Percentiles rank a stretch among this genome's conserved stretches.
Evolutionary conservation across 2,797 vertebrate species (phyloP).

Genomic region (Diplodus sargus): DNA sequence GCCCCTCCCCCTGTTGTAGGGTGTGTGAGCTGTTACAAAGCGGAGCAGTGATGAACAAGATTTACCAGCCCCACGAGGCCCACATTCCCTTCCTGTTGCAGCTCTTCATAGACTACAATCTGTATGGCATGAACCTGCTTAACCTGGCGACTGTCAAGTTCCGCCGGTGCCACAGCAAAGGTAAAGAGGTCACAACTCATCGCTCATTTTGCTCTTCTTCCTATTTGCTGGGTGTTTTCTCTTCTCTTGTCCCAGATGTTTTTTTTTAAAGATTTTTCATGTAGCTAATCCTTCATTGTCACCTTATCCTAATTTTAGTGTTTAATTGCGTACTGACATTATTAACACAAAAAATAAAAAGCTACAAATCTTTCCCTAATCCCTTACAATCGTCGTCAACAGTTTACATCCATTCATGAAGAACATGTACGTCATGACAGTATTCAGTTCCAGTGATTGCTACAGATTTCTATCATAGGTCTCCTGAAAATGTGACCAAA

Average conservation of each 20-base stretch:
- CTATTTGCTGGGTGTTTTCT: background rate
- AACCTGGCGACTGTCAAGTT: slow-evolving; percentile 95
- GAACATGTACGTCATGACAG: too few relatives aligned
- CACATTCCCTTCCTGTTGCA: slow-evolving; percentile 99
- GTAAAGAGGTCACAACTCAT: slow-evolving; percentile 73
- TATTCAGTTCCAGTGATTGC: too few relatives aligned
- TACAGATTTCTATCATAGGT: too few relatives aligned
- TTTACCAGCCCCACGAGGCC: slow-evolving; percentile 96
- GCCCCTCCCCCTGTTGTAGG: slow-evolving; percentile 74
- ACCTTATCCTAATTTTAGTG: background rate
- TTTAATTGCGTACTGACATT: background rate
- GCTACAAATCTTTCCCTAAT: too few relatives aligned
- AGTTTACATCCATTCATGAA: too few relatives aligned
- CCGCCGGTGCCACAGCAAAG: slow-evolving; percentile 87
- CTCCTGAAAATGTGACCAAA: too few relatives aligned
- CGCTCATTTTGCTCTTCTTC: background rate
- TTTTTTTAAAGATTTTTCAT: background rate
- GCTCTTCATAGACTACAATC: slow-evolving; percentile 99
- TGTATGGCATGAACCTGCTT: slow-evolving; percentile 98
- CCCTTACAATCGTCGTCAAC: too few relatives aligned
- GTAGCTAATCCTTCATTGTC: background rate
- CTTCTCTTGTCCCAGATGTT: background rate
- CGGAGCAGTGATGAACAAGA: slow-evolving; percentile 98
- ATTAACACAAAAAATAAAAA: too few relatives aligned
- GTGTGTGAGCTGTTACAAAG: slow-evolving; percentile 97